phyloP scores from a whole-genome alignment of 2,888 invertebrate genomes.

The Drosophila picticornis region DNA sequence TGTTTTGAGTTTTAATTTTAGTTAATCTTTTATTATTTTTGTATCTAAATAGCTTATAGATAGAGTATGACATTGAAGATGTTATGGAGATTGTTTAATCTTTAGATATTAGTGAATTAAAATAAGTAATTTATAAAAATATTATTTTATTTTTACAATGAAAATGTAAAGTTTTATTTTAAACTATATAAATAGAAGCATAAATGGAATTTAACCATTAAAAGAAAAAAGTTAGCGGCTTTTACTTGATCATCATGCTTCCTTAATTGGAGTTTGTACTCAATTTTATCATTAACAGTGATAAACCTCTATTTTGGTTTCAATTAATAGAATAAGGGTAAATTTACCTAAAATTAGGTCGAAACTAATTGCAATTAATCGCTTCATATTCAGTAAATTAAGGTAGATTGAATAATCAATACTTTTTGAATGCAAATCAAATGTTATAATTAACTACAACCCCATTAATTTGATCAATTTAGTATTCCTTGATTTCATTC shows the following conservation, averaged over 20 bases:
- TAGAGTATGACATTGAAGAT: conserved; percentile 84
- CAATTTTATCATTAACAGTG: conserved; percentile 84
- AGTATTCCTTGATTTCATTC: conserved; percentile 88
- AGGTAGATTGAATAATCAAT: conserved; percentile 83
- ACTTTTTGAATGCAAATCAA: conserved; percentile 84
- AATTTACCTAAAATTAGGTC: conserved; percentile 85
- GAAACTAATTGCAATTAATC: conserved; percentile 86
- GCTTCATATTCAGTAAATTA: conserved; percentile 84
- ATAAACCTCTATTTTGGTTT: conserved; percentile 87
- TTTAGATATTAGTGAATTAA: conserved; percentile 75
- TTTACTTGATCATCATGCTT: conserved; percentile 86
- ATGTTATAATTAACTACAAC: conserved; percentile 76
- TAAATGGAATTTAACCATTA: conserved; percentile 75
- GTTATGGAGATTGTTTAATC: conserved; percentile 82
- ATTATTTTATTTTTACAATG: conserved; percentile 87
- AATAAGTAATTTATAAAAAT: conserved; percentile 80
- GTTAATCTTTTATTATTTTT: conserved; percentile 59
- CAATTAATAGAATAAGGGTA: conserved; percentile 86
- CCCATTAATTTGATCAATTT: conserved; percentile 86
- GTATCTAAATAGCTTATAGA: conserved; percentile 85
- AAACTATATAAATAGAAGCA: conserved; percentile 86
- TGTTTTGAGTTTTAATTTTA: conserved; percentile 83
- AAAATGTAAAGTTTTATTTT: conserved; percentile 89
- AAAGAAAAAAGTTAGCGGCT: conserved; percentile 89
- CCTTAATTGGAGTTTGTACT: conserved; percentile 86